Evolutionary conservation across 2,797 vertebrate genomes (phyloP), one percentile per base, ranked within the genome.

Genomic region (Mormyrops boulengeri): DNA sequence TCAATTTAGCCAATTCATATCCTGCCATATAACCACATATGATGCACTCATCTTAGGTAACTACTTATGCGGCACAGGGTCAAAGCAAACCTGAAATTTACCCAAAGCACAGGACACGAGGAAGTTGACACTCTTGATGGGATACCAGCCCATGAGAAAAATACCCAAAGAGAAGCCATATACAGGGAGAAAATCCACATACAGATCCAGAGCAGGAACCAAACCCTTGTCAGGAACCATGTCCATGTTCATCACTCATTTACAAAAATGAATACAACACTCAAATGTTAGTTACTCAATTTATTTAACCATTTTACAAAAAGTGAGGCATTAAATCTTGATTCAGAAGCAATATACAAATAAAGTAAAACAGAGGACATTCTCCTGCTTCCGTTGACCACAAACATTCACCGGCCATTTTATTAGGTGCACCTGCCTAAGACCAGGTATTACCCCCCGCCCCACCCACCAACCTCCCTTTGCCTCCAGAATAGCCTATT

Each of bases 291-390:
- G 49, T 14, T 38, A 87, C 95, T 94, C 88, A 88, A 89, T 95
- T 96, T 95, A 96, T 96, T 96, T 93, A 96, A 95, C 95, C 94
- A 94, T 94, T 85, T 94, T 94, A 92, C 96, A 96, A 96, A 96
- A 96, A 96, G 94, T 95, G 95, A 91, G 93, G 96, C 95, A 96
- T 93, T 94, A 93, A 94, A 94, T 50, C 30, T 92, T 91, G 93
- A 93, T 93, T 80, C 55, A 47, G 86, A 80, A 89, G 55, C 22
- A 89, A n/a, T 92, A 93, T 94, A 95, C 93, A 89, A 92, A 62
- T 55, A 89, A 38, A 66, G 90, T 90, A 93, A 90, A 92, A 73
- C 89, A 91, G 47, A 52, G 50, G 6, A 52, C 47, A 7, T 34
- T 53, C 50, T 53, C 47, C 84, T 52, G 22, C 84, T 52, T 86